Conservation (phyloP, 2,888 invertebrate genomes). For the Drosophila leonis region DNA sequence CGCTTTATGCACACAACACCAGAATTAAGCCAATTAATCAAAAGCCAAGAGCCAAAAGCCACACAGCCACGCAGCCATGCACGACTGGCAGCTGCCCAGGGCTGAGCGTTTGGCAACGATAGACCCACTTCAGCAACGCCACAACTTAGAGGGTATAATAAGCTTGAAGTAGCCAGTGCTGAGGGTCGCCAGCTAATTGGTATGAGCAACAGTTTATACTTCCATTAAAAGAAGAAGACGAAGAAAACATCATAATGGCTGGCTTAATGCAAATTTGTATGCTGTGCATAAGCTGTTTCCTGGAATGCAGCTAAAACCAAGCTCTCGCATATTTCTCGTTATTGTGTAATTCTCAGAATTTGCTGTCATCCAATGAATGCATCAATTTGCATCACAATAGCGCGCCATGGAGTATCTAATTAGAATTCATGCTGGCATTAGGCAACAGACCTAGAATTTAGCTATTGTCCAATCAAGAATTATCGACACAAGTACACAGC, state of each 20-base stretch:
- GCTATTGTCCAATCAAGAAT: conserved; percentile 4
- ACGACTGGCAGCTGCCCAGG: neutral
- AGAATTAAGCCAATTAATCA: conserved; percentile 19
- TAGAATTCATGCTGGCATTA: conserved; percentile 10
- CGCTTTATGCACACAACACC: conserved; percentile 20
- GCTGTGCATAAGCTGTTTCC: neutral
- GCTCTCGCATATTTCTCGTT: neutral
- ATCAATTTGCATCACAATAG: conserved; percentile 5
- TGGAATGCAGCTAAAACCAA: neutral
- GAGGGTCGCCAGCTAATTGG: conserved; percentile 6
- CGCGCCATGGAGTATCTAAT: conserved; percentile 1
- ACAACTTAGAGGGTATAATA: neutral
- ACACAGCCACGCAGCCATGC: neutral
- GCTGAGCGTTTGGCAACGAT: neutral
- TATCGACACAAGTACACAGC: neutral
- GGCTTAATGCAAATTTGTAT: conserved; percentile 1
- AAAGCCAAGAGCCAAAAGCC: conserved; percentile 7
- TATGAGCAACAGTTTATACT: conserved; percentile 6
- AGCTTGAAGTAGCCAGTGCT: neutral
- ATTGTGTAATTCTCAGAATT: conserved; percentile 3
- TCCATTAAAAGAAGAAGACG: neutral
- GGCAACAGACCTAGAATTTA: conserved; percentile 6
- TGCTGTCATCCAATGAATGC: neutral
- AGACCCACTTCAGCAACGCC: neutral
- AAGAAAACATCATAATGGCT: neutral